Percentiles rank a stretch among this genome's conserved stretches.
phyloP scores from a whole-genome alignment of 2,797 vertebrate species.

The Tympanoctomys barrerae region DNA sequence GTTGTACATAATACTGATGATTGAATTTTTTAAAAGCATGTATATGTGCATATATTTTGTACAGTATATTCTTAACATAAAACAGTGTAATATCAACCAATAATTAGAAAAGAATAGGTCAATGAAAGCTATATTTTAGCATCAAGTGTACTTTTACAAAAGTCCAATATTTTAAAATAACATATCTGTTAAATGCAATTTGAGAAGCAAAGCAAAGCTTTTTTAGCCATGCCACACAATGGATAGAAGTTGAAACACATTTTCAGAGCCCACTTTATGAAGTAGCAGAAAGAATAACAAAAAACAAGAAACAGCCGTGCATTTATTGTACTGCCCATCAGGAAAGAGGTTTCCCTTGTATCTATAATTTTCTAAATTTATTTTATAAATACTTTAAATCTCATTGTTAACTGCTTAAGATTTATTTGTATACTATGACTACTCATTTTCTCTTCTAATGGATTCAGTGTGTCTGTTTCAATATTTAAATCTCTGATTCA shows the following conservation, averaged over 20 bases:
- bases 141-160: conserved; percentile 53
- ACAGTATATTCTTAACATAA: conserved; percentile 64
- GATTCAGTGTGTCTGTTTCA: too few relatives aligned
- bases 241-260: conserved; percentile 59
- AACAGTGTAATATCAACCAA: conserved; percentile 43
- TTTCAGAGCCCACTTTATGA: background rate
- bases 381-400: conserved; percentile 1
- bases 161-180: conserved; percentile 58
- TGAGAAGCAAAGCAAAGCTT: conserved; percentile 61
- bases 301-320: background rate
- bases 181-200: conserved; percentile 52
- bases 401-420: conserved; percentile 51
- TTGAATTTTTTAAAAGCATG: background rate
- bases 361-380: conserved; percentile 45
- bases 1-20: conserved; percentile 53
- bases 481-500: too few relatives aligned
- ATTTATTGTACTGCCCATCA: background rate
- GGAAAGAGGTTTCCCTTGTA: conserved; percentile 29
- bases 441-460: background rate
- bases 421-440: conserved; percentile 15
- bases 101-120: conserved; percentile 66
- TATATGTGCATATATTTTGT: conserved; percentile 30
- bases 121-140: conserved; percentile 54
- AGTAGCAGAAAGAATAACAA: conserved; percentile 45
- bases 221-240: conserved; percentile 28